A percentile compares a stretch with the other conserved stretches of the same genome.
phyloP scores from a whole-genome alignment of 2,888 invertebrate species.

The Nephrotoma flavescens region DNA sequence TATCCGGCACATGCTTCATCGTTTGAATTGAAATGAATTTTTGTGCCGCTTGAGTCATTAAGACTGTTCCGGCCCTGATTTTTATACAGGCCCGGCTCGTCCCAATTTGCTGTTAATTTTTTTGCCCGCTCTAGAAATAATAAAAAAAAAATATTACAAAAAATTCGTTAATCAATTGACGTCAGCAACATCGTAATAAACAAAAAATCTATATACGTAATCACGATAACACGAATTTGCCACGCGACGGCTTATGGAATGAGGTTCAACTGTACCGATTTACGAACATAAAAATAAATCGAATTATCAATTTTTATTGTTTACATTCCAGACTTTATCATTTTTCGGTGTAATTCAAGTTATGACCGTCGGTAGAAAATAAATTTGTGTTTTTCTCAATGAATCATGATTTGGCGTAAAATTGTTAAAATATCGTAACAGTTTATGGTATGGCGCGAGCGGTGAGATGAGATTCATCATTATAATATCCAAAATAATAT shows the following conservation, averaged over 20 bases:
- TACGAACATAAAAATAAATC: neutral
- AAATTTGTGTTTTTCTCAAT: neutral
- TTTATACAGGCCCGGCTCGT: conserved; percentile 46
- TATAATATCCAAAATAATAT: neutral
- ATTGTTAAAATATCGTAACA: neutral
- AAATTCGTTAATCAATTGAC: conserved; percentile 5
- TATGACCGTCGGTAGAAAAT: neutral
- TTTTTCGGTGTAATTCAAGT: neutral
- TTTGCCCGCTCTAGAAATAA: conserved; percentile 58
- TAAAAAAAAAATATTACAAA: conserved; percentile 8
- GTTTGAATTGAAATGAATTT: neutral
- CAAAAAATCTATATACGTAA: neutral
- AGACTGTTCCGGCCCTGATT: conserved; percentile 40
- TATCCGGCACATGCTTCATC: conserved; percentile 30
- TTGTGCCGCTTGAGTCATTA: conserved; percentile 19
- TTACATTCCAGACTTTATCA: neutral
- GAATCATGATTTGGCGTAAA: neutral
- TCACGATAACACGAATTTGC: neutral
- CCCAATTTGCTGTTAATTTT: conserved; percentile 45
- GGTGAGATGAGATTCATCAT: too few species aligned
- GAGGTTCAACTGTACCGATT: neutral
- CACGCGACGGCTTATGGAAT: neutral
- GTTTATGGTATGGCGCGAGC: neutral
- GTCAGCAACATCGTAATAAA: neutral
- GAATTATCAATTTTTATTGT: neutral